These are phyloP conservation scores for fruit fly (Drosophila melanogaster) DNA, from an alignment of 1,140 invertebrate genomes.

Conservation along the genomic window Release_6_plus_ISO1_MT NC_004354.4:8347001-8347500, in stretches of 20 bases:
- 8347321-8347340: slow-evolving; percentile 37
- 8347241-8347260: background rate
- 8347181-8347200: slow-evolving; percentile 81
- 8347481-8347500: background rate
- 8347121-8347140: slow-evolving; percentile 69
- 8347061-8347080: slow-evolving; percentile 6
- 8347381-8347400: slow-evolving; percentile 2
- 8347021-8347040: slow-evolving; percentile 75
- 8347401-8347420: background rate
- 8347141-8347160: slow-evolving; percentile 45
- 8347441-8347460: background rate
- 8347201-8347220: slow-evolving; percentile 76
- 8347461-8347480: background rate
- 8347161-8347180: slow-evolving; percentile 35
- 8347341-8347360: slow-evolving; percentile 51
- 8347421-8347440: background rate
- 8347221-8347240: slow-evolving; percentile 41
- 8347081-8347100: background rate
- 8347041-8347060: slow-evolving; percentile 1
- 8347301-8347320: slow-evolving; percentile 62
- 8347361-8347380: slow-evolving; percentile 42
- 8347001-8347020: slow-evolving; percentile 62
- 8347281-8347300: slow-evolving; percentile 43
- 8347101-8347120: slow-evolving; percentile 58
- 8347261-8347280: background rate